These are phyloP conservation scores for Drosophila robusta DNA, from an alignment of 2,888 invertebrate genomes.

Conservation along the genomic window DNA sequence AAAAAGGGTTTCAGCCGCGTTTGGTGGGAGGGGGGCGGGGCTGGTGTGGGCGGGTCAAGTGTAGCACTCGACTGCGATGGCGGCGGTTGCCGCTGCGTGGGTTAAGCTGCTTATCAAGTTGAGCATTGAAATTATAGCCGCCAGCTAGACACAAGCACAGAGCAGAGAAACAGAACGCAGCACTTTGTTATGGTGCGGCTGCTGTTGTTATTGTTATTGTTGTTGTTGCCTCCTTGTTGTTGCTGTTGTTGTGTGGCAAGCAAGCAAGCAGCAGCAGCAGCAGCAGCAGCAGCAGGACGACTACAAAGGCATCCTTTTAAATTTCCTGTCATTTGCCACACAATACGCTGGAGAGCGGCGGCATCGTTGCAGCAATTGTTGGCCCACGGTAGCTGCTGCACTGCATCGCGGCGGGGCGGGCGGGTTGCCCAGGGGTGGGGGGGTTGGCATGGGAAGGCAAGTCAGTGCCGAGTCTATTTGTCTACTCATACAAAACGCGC, in stretches of 20 bases:
- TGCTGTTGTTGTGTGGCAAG: constrained; percentile 49
- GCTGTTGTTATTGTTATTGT: constrained; percentile 44
- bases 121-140: constrained; percentile 81
- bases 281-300: constrained; percentile 58
- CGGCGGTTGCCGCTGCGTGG: constrained; percentile 55
- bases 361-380: constrained; percentile 68
- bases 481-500: constrained; percentile 62
- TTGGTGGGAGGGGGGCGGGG: too few relatives aligned
- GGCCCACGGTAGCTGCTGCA: constrained; percentile 43
- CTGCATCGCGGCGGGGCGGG: constrained; percentile 21
- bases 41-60: constrained; percentile 52
- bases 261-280: constrained; percentile 26
- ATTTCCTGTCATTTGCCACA: constrained; percentile 81
- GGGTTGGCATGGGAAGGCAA: constrained; percentile 21
- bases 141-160: constrained; percentile 74
- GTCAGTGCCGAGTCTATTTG: constrained; percentile 68
- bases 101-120: constrained; percentile 81
- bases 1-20: constrained; percentile 26
- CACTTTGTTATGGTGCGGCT: constrained; percentile 70
- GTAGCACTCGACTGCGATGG: constrained; percentile 46
- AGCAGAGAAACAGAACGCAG: constrained; percentile 62
- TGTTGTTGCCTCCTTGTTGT: constrained; percentile 25
- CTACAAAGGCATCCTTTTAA: constrained; percentile 81
- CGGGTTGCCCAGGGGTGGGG: background rate
- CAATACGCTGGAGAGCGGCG: constrained; percentile 76